Evolutionary conservation across 2,888 invertebrate genomes (phyloP).

Genomic region (Andrena marginata): DNA sequence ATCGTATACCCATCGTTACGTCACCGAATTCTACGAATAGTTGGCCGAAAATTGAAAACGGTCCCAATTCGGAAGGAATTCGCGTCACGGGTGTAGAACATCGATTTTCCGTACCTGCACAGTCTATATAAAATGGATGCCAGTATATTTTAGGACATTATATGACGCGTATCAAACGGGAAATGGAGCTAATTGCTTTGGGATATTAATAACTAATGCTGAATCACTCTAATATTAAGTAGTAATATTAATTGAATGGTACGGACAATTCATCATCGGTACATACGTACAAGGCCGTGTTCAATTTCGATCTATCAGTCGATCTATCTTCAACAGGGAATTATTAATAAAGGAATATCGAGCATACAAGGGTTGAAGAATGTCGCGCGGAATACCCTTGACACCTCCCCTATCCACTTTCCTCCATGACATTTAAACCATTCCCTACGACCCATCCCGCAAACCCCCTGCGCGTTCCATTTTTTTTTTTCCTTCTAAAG

Average conservation of each 20-base stretch:
- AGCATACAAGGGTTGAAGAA: background rate
- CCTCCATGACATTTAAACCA: background rate
- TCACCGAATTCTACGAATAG: background rate
- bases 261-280: background rate
- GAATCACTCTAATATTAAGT: too few species aligned
- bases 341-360: too few species aligned
- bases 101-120: too few species aligned
- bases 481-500: background rate
- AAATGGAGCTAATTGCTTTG: background rate
- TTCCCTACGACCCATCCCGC: too few species aligned
- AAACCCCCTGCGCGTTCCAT: background rate
- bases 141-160: too few species aligned
- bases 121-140: too few species aligned
- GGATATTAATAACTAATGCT: background rate
- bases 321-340: background rate
- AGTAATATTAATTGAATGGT: too few species aligned
- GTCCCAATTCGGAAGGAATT: too few species aligned
- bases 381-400: background rate
- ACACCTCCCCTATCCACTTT: background rate
- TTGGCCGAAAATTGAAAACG: background rate
- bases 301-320: background rate
- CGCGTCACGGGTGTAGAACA: too few species aligned
- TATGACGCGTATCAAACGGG: background rate
- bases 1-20: conserved; percentile 28
- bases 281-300: too few species aligned